Conservation (phyloP, 2,888 invertebrate species). For the Poecilobothrus nobilitatus region DNA sequence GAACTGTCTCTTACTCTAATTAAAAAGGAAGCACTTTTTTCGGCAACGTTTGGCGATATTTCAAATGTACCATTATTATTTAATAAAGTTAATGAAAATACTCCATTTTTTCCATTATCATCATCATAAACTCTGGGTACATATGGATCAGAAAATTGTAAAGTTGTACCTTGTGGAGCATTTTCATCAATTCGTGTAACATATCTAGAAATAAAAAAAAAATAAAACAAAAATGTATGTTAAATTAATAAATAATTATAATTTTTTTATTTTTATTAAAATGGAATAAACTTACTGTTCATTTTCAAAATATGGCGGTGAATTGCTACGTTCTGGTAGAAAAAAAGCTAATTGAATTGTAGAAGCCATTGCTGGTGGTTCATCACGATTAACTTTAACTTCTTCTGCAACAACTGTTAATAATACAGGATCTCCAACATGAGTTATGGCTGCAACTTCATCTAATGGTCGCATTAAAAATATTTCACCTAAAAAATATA, state of each 20-base stretch:
- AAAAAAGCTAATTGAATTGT: conserved; percentile 77
- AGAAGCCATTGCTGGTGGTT: conserved; percentile 70
- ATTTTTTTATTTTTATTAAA: too few relatives aligned
- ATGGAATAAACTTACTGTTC: conserved; percentile 53
- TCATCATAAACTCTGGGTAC: conserved; percentile 65
- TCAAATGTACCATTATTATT: conserved; percentile 85
- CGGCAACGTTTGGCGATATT: conserved; percentile 73
- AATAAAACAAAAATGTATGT: not conserved
- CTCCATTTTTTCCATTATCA: conserved; percentile 73
- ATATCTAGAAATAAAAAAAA: conserved; percentile 65
- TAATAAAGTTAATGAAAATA: conserved; percentile 66
- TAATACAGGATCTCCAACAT: conserved; percentile 74
- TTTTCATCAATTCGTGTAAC: conserved; percentile 71
- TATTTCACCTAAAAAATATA: conserved; percentile 54
- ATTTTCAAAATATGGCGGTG: conserved; percentile 70
- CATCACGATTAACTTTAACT: conserved; percentile 62
- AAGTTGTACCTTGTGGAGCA: conserved; percentile 67
- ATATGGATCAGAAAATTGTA: conserved; percentile 64
- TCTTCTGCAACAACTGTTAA: conserved; percentile 81
- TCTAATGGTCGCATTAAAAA: conserved; percentile 62
- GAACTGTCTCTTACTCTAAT: conserved; percentile 75
- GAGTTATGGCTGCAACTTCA: conserved; percentile 70
- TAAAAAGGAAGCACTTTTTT: conserved; percentile 67
- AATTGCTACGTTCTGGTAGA: conserved; percentile 66
- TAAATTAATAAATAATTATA: too few relatives aligned